A percentile compares a stretch with the other conserved stretches of the same genome.
phyloP scores from a whole-genome alignment of 2,888 invertebrate genomes.

The Drosophila kambysellisi region DNA sequence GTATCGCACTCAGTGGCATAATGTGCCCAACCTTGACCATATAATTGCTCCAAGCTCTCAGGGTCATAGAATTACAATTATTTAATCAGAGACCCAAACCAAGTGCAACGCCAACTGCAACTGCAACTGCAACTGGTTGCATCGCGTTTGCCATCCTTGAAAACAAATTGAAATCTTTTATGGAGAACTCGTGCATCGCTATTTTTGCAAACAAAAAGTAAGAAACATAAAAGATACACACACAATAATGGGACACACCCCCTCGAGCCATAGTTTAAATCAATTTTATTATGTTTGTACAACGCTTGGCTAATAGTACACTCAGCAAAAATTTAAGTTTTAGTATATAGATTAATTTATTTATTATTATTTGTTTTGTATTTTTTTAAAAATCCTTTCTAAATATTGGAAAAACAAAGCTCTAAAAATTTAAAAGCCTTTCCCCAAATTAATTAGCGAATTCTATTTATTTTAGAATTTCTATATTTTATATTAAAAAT shows the following conservation, averaged over 20 bases:
- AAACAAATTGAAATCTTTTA: slow-evolving; percentile 65
- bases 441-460: rapidly evolving
- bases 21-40: slow-evolving; percentile 69
- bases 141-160: slow-evolving; percentile 64
- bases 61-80: slow-evolving; percentile 62
- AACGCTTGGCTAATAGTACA: background rate
- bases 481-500: background rate
- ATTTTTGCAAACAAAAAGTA: background rate
- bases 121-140: slow-evolving; percentile 45
- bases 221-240: background rate
- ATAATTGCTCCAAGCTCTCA: slow-evolving; percentile 64
- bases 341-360: no score
- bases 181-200: slow-evolving; percentile 61
- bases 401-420: background rate
- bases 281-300: slow-evolving; percentile 24
- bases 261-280: slow-evolving; percentile 45
- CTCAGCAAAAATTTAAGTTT: background rate
- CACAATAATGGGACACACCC: slow-evolving; percentile 62
- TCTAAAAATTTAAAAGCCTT: background rate
- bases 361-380: no score
- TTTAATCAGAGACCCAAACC: slow-evolving; percentile 17
- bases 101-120: slow-evolving; percentile 32
- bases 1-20: slow-evolving; percentile 32
- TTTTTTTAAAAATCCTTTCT: background rate
- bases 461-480: background rate